Evolutionary conservation across 2,113 vertebrate species (phyloP), one percentile per base, ranked within the genome.

Genomic region (Ochotona princeps): DNA sequence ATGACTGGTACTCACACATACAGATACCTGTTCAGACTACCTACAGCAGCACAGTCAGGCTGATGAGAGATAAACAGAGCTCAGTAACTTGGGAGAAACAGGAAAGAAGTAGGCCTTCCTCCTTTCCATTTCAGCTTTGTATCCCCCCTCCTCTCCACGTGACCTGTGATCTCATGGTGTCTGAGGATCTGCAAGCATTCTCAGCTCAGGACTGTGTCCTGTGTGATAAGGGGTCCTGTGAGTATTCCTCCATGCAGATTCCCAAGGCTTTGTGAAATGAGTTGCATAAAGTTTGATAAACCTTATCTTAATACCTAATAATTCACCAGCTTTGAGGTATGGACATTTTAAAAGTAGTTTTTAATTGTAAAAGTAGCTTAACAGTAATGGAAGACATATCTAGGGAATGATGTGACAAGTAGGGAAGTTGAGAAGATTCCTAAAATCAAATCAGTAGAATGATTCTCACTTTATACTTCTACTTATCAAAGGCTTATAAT

Each of bases 371-470:
- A 63, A 49, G 13, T 54, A 35, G 25, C 12, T 66, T 38, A 65
- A 49, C 79, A 65, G 51, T 51, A 51, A 3, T 20, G 10, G 23
- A 66, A 63, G 13, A 65, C 74, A 51, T 10, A 44, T 75, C 60
- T 8, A 70, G 32, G 18, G 14, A 47, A 15, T 47, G 12, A 85
- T 30, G 14, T 17, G 75, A 61, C 66, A 80, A 47, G 8, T 9
- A 73, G 65, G 54, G 28, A 90, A 73, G 82, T 80, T 88, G 63
- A 51, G 14, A 93, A 80, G 74, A 63, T 10, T 75, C 26, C 23
- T 85, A 7, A 61, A 73, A n/a, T 93, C 8, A 66, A 80, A 86
- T 88, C 20, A 79, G 11, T 79, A 75, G 74, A 4, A 57, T 92
- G 8, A 83, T 23, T 93, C 75, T 35, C 20, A 73, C 70, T 79